A percentile compares a stretch with the other conserved stretches of the same genome.
phyloP scores from a whole-genome alignment of 92 coral and sea anemone species.

The Metridium senile region DNA sequence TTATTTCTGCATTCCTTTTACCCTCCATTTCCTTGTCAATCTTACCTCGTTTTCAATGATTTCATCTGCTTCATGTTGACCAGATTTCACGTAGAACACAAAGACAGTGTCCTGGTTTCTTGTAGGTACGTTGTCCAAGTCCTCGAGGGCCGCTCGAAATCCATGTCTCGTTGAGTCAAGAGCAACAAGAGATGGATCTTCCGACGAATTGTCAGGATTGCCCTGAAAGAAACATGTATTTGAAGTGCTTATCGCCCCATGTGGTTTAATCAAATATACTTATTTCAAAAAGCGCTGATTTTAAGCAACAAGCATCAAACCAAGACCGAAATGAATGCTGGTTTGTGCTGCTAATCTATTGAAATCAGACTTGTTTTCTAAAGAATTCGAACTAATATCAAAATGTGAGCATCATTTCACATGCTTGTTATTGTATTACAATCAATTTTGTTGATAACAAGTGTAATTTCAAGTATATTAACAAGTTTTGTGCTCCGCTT shows the following conservation, averaged over 20 bases:
- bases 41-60: conserved; percentile 80
- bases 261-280: too few species aligned
- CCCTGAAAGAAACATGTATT: conserved; percentile 41
- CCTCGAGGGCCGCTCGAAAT: conserved; percentile 71
- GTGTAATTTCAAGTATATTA: too few species aligned
- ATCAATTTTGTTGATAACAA: too few species aligned
- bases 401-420: too few species aligned
- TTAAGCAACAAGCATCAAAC: too few species aligned
- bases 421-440: too few species aligned
- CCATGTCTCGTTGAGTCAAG: conserved; percentile 68
- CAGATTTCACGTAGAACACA: conserved; percentile 89
- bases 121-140: conserved; percentile 81
- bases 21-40: neutral
- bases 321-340: too few species aligned
- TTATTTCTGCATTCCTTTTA: neutral
- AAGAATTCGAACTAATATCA: too few species aligned
- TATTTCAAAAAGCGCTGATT: neutral
- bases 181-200: conserved; percentile 69
- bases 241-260: neutral
- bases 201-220: conserved; percentile 72
- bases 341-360: too few species aligned
- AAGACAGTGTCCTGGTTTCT: conserved; percentile 91
- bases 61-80: conserved; percentile 78
- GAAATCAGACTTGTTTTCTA: too few species aligned
- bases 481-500: too few species aligned